Base-by-base conservation (phyloP, 2,113 vertebrate species). In the Bothrops jararaca region DNA sequence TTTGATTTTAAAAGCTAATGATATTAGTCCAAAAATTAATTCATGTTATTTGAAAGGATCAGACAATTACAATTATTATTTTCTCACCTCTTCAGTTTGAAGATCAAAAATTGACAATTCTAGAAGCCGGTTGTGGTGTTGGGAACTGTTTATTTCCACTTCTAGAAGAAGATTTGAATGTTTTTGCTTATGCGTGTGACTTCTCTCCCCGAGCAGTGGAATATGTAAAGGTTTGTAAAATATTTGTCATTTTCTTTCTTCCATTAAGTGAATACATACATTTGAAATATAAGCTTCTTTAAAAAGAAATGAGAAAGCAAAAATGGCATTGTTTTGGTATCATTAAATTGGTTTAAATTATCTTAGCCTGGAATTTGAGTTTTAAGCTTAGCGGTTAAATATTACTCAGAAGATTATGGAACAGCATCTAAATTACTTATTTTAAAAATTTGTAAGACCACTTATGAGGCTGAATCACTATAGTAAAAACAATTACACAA, bases 101-200 rank as follows among this genome's bases (percentile, higher is more conserved):
- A 95, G 96, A 98, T 90, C 98, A 99, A 96, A 98, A 97, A 94
- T 93, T 99, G 96, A 98, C 98, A 92, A 94, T 99, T 93, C 97
- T 99, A 93, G 99, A 99, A 97, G 99, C 99, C 34, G 99, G 99
- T 88, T 99, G 99, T 58, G 99, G 99, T 2, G 99, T 99, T 39
- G 99, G 99, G 26, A 99, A 99, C 97, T 99, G 98, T 95, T 97
- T 99, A 92, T 99, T 99, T 96, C 99, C 99, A 1, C 98, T 99
- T 91, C 97, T 99, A 87, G 98, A 99, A 97, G 98, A 99, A 11
- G 98, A 99, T 93, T 96, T 94, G 88, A 98, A 97, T 96, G 97
- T 99, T 93, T 99, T 99, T 95, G 98, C 98, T 7, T 99, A 99
- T 53, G 99, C 99, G 88, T 99, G 99, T 96, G 99, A 99, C 97